Conservation (phyloP, 2,113 vertebrate species). For the Cyprinodon brontotheroides region DNA sequence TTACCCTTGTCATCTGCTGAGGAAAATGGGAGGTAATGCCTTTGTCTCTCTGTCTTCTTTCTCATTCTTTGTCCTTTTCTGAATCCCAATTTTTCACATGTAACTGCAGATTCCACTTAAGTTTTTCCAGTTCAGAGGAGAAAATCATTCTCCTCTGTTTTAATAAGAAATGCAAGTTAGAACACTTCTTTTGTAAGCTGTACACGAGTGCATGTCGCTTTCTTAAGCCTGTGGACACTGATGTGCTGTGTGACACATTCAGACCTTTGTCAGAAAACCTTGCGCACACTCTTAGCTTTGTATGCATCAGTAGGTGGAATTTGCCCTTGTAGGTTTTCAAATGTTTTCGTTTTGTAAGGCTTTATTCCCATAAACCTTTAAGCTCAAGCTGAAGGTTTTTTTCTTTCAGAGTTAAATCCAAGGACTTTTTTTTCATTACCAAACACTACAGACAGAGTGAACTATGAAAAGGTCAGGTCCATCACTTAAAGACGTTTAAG, state of each 20-base stretch:
- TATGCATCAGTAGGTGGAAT: neutral
- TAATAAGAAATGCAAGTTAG: neutral
- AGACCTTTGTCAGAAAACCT: neutral
- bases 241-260: neutral
- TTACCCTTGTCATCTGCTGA: conserved; percentile 74
- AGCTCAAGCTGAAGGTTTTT: neutral
- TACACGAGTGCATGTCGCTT: neutral
- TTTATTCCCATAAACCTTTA: neutral
- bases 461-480: neutral
- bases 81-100: conserved; percentile 19
- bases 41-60: conserved; percentile 62
- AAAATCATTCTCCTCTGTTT: neutral
- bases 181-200: neutral
- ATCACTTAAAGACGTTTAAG: neutral
- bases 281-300: neutral
- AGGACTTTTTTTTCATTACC: neutral
- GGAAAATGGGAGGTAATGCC: conserved; percentile 69
- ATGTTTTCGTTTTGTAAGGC: neutral
- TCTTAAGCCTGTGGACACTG: neutral
- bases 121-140: neutral
- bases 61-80: conserved; percentile 36
- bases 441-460: neutral
- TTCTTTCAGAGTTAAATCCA: neutral
- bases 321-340: neutral
- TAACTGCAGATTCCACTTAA: conserved; percentile 10